Conservation (phyloP, 2,888 invertebrate species). For the Pristionchus arcanus region DNA sequence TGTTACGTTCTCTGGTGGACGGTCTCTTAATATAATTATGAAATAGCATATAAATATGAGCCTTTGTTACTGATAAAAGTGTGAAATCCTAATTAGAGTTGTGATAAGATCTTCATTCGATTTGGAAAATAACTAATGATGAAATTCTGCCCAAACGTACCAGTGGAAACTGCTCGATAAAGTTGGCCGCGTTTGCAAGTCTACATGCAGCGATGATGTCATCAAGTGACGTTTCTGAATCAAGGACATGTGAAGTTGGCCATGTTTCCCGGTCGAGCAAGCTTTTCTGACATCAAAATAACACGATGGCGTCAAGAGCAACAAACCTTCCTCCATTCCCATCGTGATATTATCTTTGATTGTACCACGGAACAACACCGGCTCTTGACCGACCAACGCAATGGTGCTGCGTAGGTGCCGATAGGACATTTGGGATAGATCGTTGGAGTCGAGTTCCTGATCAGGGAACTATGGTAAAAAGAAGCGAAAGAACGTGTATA, state of each 20-base stretch:
- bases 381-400: constrained; percentile 94
- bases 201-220: constrained; percentile 77
- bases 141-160: not conserved
- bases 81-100: too few species aligned
- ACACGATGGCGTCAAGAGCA: too few species aligned
- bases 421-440: constrained; percentile 86
- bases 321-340: constrained; percentile 85
- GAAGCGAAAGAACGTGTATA: not conserved
- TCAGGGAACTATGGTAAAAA: not conserved
- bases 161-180: constrained; percentile 78
- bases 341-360: constrained; percentile 92
- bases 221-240: constrained; percentile 66
- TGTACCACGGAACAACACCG: constrained; percentile 90
- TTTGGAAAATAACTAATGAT: too few species aligned
- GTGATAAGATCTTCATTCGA: too few species aligned
- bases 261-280: too few species aligned
- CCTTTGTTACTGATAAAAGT: too few species aligned
- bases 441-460: constrained; percentile 73
- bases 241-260: constrained; percentile 57
- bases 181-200: constrained; percentile 79
- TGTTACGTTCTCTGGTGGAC: too few species aligned
- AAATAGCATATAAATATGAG: too few species aligned
- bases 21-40: too few species aligned
- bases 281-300: too few species aligned
- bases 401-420: constrained; percentile 86